Evolutionary conservation across 2,113 vertebrate genomes (phyloP), one percentile per base, ranked within the genome.

Genomic region (Ardeotis arabs): DNA sequence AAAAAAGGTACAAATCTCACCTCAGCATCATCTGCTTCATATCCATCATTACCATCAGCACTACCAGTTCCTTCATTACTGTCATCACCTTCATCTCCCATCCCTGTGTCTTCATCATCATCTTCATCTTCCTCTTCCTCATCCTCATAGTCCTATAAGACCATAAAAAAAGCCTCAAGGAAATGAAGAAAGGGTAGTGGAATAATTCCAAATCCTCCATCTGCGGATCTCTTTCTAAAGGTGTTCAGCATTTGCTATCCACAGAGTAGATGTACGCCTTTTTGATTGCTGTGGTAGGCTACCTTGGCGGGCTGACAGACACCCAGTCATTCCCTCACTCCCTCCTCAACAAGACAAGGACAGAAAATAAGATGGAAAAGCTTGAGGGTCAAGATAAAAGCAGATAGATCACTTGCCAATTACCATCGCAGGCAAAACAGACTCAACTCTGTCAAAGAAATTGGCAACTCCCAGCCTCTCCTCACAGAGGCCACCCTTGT

Each of bases 21-120:
- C 98, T 99, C 99, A 17, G 98, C 97, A 85, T 99, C 99, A 7
- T 99, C 99, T 77, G 98, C 99, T 94, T 99, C 99, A 29, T 99
- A 99, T 4, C 97, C 98, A 64, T 99, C 99, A 37, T 99, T 99
- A 39, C 98, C 99, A 44, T 99, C 99, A 55, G 98, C 98, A 56
- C 99, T 99, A 21, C 98, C 98, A 62, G 98, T 99, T 63, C 98
- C 99, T 84, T 99, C 99, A 10, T 99, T 99, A 62, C 99, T 99
- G 39, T 99, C 99, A 39, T 99, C 99, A 55, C 99, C 99, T 96
- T 99, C 99, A 25, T 99, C 99, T 60, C 98, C 99, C 98, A 99
- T 99, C 12, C 98, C 99, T 2, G 98, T 98, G 63, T 99, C 99
- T n/a, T 99, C 99, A 28, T 99, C 99, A 1, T 99, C 99, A 6